These are phyloP conservation scores for Gymnosoma rotundatum DNA, from an alignment of 2,888 invertebrate genomes.

Conservation along the genomic window DNA sequence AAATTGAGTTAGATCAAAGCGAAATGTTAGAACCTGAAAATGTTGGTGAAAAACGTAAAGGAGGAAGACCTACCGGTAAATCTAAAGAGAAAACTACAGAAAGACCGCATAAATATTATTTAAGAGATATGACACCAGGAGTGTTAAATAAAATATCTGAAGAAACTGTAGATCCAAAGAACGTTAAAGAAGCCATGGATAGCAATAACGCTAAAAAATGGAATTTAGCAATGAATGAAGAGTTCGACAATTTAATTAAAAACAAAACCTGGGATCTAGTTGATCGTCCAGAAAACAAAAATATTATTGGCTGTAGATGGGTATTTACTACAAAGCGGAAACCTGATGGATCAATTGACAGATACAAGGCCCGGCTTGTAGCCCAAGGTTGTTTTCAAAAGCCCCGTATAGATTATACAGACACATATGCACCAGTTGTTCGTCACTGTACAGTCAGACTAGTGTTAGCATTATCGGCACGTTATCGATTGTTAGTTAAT, in stretches of 20 bases:
- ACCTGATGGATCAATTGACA: constrained; percentile 66
- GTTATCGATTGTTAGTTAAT: constrained; percentile 51
- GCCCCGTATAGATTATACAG: constrained; percentile 71
- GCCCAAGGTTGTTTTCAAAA: constrained; percentile 73
- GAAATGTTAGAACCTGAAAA: background rate
- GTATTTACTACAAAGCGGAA: constrained; percentile 65
- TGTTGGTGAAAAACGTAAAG: constrained; percentile 16
- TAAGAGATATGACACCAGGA: background rate
- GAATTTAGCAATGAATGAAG: no score
- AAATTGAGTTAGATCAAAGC: background rate
- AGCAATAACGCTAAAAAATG: no score
- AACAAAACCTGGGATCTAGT: constrained; percentile 72
- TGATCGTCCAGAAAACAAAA: constrained; percentile 67
- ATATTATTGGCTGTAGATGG: constrained; percentile 69
- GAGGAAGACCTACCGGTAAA: no score
- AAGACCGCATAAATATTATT: background rate
- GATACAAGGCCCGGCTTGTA: constrained; percentile 73
- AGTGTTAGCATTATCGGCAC: constrained; percentile 56
- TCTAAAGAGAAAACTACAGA: no score
- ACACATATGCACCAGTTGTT: constrained; percentile 73
- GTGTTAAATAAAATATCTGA: background rate
- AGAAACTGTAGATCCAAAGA: no score
- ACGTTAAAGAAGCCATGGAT: no score
- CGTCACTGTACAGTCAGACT: constrained; percentile 70
- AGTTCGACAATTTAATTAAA: constrained; percentile 38